Conservation (phyloP, 2,888 invertebrate genomes). For the Gnatocerus cornutus region DNA sequence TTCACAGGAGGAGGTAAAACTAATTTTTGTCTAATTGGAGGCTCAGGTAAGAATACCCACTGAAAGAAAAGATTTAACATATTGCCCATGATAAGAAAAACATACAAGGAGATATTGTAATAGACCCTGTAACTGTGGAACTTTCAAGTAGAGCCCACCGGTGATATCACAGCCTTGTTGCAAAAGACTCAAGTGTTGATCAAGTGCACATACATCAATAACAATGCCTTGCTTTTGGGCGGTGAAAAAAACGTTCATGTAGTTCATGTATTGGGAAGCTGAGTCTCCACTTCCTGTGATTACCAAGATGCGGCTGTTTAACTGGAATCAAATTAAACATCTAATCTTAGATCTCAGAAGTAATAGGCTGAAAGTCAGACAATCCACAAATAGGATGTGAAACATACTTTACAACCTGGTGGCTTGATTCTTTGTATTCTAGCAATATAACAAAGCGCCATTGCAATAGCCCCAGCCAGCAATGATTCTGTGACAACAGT, state of each 20-base stretch:
- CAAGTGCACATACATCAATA: constrained; percentile 94
- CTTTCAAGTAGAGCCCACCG: constrained; percentile 91
- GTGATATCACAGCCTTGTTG: constrained; percentile 99
- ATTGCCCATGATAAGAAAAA: constrained; percentile 18
- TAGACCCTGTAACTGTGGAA: constrained; percentile 89
- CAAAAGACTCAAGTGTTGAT: constrained; percentile 90
- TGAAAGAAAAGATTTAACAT: constrained; percentile 64
- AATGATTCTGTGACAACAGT: constrained; percentile 78
- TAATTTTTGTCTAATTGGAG: constrained; percentile 84
- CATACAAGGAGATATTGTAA: constrained; percentile 89
- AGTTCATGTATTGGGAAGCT: constrained; percentile 97
- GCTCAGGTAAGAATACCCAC: constrained; percentile 96
- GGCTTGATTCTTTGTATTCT: constrained; percentile 79
- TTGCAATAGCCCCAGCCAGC: constrained; percentile 91
- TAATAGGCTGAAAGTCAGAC: too few relatives aligned
- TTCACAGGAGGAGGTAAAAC: constrained; percentile 91
- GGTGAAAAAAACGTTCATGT: constrained; percentile 99
- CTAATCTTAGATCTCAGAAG: too few relatives aligned
- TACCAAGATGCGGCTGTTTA: constrained; percentile 86
- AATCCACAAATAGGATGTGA: too few relatives aligned
- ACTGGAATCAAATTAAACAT: constrained; percentile 63
- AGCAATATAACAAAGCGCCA: constrained; percentile 92
- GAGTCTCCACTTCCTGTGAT: constrained; percentile 94
- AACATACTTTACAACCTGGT: constrained; percentile 73
- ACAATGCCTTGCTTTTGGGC: constrained; percentile 90